These are phyloP conservation scores for Elysia chlorotica DNA, from an alignment of 1,140 invertebrate genomes.

Conservation along the genomic window DNA sequence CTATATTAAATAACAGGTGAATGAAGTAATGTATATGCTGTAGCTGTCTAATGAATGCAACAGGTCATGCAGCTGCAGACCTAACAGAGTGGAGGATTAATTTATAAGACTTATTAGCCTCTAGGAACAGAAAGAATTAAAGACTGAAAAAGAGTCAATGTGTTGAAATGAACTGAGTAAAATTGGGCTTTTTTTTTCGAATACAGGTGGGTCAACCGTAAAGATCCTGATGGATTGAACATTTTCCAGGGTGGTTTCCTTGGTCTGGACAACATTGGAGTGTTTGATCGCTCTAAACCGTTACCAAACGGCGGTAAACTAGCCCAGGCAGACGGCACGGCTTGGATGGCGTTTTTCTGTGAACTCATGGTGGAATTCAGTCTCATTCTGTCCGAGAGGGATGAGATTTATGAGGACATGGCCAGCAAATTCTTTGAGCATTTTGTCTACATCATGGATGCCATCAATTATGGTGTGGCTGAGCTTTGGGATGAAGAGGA, in stretches of 20 bases:
- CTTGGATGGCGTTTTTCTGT: conserved; percentile 64
- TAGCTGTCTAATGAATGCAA: no score
- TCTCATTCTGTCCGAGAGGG: conserved; percentile 54
- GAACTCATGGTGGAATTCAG: conserved; percentile 61
- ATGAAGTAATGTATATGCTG: neutral
- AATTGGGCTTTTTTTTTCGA: neutral
- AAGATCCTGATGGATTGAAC: conserved; percentile 58
- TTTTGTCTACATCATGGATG: conserved; percentile 60
- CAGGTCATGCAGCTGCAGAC: no score
- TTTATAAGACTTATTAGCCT: no score
- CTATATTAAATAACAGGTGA: neutral
- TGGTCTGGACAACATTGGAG: conserved; percentile 63
- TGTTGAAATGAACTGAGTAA: no score
- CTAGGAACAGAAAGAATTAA: no score
- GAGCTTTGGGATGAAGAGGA: conserved; percentile 63
- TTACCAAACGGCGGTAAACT: conserved; percentile 53
- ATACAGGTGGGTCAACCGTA: conserved; percentile 62
- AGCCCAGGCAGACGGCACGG: conserved; percentile 63
- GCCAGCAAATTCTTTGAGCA: conserved; percentile 64
- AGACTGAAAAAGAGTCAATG: no score
- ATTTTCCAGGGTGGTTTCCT: conserved; percentile 63
- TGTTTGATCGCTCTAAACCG: conserved; percentile 63
- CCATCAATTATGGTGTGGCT: conserved; percentile 57
- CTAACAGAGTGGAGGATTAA: no score
- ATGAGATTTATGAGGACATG: conserved; percentile 62